Conservation (phyloP, 2,888 invertebrate genomes). For the Xylota sylvarum region DNA sequence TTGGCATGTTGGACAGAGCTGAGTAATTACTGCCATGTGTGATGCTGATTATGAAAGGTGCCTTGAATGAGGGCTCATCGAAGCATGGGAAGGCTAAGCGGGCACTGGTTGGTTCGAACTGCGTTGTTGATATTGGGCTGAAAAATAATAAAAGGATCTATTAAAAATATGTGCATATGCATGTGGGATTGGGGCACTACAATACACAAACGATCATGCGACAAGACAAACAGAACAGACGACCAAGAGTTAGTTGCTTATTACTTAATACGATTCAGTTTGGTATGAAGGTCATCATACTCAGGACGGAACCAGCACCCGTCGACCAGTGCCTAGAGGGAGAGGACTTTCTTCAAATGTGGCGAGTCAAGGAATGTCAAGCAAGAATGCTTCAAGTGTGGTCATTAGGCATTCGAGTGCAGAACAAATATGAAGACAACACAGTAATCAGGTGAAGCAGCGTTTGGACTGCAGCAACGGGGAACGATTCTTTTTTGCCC, state of each 20-base stretch:
- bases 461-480: too few relatives aligned
- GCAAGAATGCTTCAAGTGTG: slow-evolving; percentile 21
- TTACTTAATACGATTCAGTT: too few relatives aligned
- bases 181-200: too few relatives aligned
- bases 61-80: slow-evolving; percentile 90
- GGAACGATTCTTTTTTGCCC: neutral
- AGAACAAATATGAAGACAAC: neutral
- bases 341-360: neutral
- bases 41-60: slow-evolving; percentile 88
- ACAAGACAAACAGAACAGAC: too few relatives aligned
- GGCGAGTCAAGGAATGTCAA: neutral
- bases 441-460: neutral
- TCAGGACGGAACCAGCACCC: too few relatives aligned
- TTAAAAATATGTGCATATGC: too few relatives aligned
- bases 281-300: too few relatives aligned
- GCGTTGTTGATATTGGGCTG: slow-evolving; percentile 87
- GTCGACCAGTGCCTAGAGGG: neutral
- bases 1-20: slow-evolving; percentile 84
- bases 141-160: slow-evolving; percentile 4
- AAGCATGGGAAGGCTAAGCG: slow-evolving; percentile 91
- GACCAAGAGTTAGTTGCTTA: too few relatives aligned
- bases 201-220: too few relatives aligned
- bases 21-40: slow-evolving; percentile 85
- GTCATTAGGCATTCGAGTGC: neutral
- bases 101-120: slow-evolving; percentile 89